These are phyloP conservation scores for Etheostoma cragini DNA, from an alignment of 2,113 vertebrate species.

Conservation along the genomic window DNA sequence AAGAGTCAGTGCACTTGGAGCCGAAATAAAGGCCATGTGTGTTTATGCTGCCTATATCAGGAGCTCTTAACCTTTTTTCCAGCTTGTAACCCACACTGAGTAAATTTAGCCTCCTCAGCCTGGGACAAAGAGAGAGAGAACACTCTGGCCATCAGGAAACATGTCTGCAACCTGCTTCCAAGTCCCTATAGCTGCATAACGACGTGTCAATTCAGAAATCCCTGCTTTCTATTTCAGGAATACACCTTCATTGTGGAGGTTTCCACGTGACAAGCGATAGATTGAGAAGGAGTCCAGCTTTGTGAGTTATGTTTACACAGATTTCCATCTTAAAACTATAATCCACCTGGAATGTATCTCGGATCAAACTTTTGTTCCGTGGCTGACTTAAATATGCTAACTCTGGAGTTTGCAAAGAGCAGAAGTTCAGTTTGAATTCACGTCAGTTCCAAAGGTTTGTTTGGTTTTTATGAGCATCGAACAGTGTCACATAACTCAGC, in stretches of 20 bases:
- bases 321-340: too few species aligned
- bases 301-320: too few species aligned
- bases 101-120: slow-evolving; percentile 69
- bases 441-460: background rate
- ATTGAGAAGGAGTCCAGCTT: too few species aligned
- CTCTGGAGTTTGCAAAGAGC: background rate
- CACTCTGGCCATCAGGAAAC: slow-evolving; percentile 46
- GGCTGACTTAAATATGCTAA: background rate
- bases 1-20: slow-evolving; percentile 55
- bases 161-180: slow-evolving; percentile 8
- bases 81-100: slow-evolving; percentile 37
- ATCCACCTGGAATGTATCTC: too few species aligned
- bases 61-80: slow-evolving; percentile 62
- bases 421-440: background rate
- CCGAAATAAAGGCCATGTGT: slow-evolving; percentile 56
- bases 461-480: background rate
- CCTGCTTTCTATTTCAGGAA: too few species aligned
- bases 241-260: too few species aligned
- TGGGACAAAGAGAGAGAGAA: slow-evolving; percentile 56
- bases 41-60: slow-evolving; percentile 69
- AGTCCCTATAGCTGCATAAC: background rate
- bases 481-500: background rate
- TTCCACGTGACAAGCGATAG: too few species aligned
- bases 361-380: background rate
- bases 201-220: too few species aligned